Evolutionary conservation across 2,888 invertebrate genomes (phyloP), one percentile per base, ranked within the genome.

Genomic region (Eubasilissa splendida): DNA sequence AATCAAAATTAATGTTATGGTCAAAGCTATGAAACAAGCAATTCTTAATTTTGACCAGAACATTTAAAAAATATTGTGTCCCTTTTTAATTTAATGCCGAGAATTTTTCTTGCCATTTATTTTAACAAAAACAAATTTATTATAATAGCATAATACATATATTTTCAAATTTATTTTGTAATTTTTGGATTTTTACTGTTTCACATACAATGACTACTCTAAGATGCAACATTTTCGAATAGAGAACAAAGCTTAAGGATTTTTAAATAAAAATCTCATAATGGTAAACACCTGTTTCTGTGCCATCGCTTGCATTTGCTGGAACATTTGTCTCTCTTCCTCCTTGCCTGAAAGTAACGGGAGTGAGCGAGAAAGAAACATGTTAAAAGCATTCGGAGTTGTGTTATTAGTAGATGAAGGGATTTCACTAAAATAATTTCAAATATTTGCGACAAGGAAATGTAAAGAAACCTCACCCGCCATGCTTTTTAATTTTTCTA

Each of bases 251-350:
- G 65, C 9, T n/a, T 53, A 11, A 63, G 22, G 56, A 58, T 54
- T 50, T 66, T 52, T 58, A 68, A 54, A 56, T 33, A 12, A 73
- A 54, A 56, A 73, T 56, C 71, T 80, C 76, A 77, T 80, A 56
- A 77, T 63, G 75, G 58, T 84, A 84, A 82, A 83, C 93, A 97
- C 97, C 96, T 97, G 97, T 92, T 97, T 97, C 90, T 97, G 97
- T 87, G 97, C 97, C 96, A 97, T 95, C 86, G 96, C 96, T 89
- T 97, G 97, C 96, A 97, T 97, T 92, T 97, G 97, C 91, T 97
- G 97, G 91, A 97, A 96, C 96, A 97, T 97, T 92, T 96, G 96
- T 86, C 97, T 93, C 91, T 97, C 97, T 91, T 97, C 97, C 91
- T 97, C 97, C 93, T 97, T 97, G 89, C 97, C 97, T 97, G 93